Percentiles rank a stretch among this genome's conserved stretches.
Evolutionary conservation across 2,888 invertebrate genomes (phyloP).

Genomic region (Villa cingulata): DNA sequence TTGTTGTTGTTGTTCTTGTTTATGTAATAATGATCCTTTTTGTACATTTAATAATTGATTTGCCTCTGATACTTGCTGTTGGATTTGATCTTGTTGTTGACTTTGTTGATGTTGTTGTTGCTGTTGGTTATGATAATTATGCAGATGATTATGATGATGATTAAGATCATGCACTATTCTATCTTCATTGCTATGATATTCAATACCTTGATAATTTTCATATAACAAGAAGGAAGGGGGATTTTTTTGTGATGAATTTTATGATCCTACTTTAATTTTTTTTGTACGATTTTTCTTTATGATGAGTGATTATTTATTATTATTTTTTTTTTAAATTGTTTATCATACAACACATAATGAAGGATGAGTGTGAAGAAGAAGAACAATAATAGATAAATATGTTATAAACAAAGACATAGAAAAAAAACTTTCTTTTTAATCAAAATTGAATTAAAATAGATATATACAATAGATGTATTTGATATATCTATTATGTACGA

Average conservation of each 20-base stretch:
- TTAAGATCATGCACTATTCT: background rate
- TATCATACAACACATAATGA: background rate
- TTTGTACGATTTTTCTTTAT: background rate
- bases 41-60: background rate
- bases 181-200: background rate
- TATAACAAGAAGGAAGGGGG: background rate
- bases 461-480: too few relatives aligned
- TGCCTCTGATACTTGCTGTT: background rate
- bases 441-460: too few relatives aligned
- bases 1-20: constrained; percentile 3
- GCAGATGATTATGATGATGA: background rate
- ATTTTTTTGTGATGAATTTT: background rate
- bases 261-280: background rate
- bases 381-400: background rate
- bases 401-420: too few relatives aligned
- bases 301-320: too few relatives aligned
- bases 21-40: constrained; percentile 6
- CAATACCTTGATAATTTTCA: background rate
- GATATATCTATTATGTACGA: too few relatives aligned
- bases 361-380: background rate
- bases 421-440: too few relatives aligned
- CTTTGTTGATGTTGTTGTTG: constrained; percentile 7
- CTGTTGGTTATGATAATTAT: background rate
- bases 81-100: constrained; percentile 15
- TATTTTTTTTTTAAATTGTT: too few relatives aligned